Evolutionary conservation across 2,113 vertebrate genomes (phyloP), one percentile per base, ranked within the genome.

Genomic region (Struthidea cinerea): DNA sequence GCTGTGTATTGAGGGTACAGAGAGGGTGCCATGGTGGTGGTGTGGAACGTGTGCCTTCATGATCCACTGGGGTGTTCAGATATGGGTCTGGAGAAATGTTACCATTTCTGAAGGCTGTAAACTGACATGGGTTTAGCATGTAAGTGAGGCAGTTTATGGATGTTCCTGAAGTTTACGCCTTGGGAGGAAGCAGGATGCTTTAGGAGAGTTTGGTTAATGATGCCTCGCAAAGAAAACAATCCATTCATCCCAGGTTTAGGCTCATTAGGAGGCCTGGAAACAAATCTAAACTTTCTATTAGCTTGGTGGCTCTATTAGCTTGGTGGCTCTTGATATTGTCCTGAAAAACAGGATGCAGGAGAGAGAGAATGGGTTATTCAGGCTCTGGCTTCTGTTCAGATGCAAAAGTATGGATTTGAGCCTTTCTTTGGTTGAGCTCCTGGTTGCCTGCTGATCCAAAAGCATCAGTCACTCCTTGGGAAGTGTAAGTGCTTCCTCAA

Each of bases 41-140:
- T n/a, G 35, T 33, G n/a, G 55, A 30, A 87, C 0, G 0, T 24
- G 23, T 46, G 32, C 23, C 42, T 85, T 71, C 4, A 0, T 30
- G 24, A 33, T 55, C 46, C 30, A 3, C 61, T 68, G 50, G 16
- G 33, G 6, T 47, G 49, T 39, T 49, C 64, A 35, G 8, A 18
- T 11, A 2, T 0, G 30, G 53, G 10, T 46, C 59, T 81, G 79
- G 42, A 74, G 67, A 46, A 50, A 15, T 1, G 23, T 35, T 32
- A 2, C 53, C 1, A 0, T 52, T 55, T 56, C 20, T 60, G 33
- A 33, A 35, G 46, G 79, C 27, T 73, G 42, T 27, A 37, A 92
- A 14, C 27, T 63, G 85, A 7, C 11, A 1, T 7, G 16, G 39
- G 9, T 23, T 33, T 35, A 32, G 42, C 9, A 9, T 39, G 3